A percentile compares a stretch with the other conserved stretches of the same genome.
Evolutionary conservation across 2,797 vertebrate genomes (phyloP).

Genomic region (Graptemys geographica): DNA sequence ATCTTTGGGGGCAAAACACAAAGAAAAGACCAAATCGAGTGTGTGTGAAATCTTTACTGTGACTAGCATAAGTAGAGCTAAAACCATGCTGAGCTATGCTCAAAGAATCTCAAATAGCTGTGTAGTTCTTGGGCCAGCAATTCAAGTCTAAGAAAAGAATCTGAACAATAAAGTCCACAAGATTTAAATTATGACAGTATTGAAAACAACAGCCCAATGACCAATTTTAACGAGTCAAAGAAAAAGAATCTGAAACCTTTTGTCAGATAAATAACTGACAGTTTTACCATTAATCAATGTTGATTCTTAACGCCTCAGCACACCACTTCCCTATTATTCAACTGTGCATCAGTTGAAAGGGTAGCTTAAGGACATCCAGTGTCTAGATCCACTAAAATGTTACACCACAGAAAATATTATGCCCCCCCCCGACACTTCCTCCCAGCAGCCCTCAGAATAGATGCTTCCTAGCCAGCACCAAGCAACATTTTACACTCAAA

Average conservation of each 20-base stretch:
- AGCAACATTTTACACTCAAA: background rate
- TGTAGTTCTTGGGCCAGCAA: background rate
- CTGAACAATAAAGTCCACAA: background rate
- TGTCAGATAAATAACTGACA: background rate
- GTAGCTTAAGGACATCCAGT: background rate
- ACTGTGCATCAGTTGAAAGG: background rate
- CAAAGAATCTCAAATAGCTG: background rate
- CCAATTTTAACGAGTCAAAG: background rate
- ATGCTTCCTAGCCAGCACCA: background rate
- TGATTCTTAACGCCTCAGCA: background rate
- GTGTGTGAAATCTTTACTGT: background rate
- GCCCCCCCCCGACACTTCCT: background rate
- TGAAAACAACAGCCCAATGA: background rate
- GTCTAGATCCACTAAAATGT: background rate
- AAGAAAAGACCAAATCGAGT: fast-evolving
- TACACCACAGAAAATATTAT: background rate
- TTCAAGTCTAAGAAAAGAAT: background rate
- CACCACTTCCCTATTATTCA: background rate
- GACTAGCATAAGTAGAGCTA: fast-evolving
- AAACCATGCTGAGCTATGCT: background rate
- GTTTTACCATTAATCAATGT: background rate
- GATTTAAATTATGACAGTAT: background rate
- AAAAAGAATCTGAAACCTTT: background rate
- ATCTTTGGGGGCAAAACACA: background rate
- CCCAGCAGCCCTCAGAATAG: background rate